Conservation (phyloP, 1,140 invertebrate species). For the Amyelois transitella region DNA sequence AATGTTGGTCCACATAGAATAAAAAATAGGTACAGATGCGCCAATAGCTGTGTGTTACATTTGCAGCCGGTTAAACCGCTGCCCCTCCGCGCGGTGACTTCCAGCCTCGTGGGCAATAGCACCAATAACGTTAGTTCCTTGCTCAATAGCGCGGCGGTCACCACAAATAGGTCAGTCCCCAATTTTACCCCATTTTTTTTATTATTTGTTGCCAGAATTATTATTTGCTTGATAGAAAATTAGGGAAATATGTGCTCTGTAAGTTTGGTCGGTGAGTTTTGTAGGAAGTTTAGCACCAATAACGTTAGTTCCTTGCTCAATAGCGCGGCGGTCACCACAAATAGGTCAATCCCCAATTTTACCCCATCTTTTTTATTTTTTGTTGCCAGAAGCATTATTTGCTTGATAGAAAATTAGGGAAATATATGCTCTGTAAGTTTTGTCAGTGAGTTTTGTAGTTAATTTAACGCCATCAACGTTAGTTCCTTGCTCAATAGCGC, state of each 20-base stretch:
- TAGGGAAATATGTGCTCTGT: too few relatives aligned
- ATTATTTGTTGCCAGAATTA: slow-evolving; percentile 9
- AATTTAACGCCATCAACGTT: slow-evolving; percentile 55
- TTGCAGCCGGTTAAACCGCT: slow-evolving; percentile 66
- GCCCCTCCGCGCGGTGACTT: slow-evolving; percentile 53
- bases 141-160: slow-evolving; percentile 62
- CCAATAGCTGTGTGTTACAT: slow-evolving; percentile 30
- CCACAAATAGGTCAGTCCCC: slow-evolving; percentile 62
- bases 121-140: slow-evolving; percentile 61
- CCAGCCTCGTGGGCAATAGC: slow-evolving; percentile 47
- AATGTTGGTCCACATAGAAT: too few relatives aligned
- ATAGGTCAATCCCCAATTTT: slow-evolving; percentile 53
- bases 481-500: slow-evolving; percentile 68
- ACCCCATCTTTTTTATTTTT: slow-evolving; percentile 10
- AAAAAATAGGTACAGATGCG: too few relatives aligned
- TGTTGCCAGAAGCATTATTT: slow-evolving; percentile 4
- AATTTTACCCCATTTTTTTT: slow-evolving; percentile 9
- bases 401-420: too few relatives aligned
- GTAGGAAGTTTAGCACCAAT: slow-evolving; percentile 51
- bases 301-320: slow-evolving; percentile 67
- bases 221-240: too few relatives aligned
- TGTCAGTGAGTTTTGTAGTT: too few relatives aligned
- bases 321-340: slow-evolving; percentile 55
- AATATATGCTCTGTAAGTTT: too few relatives aligned
- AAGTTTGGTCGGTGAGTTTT: too few relatives aligned